These are phyloP conservation scores for Scaptomyza montana DNA, from an alignment of 1,140 invertebrate species.

Conservation along the genomic window DNA sequence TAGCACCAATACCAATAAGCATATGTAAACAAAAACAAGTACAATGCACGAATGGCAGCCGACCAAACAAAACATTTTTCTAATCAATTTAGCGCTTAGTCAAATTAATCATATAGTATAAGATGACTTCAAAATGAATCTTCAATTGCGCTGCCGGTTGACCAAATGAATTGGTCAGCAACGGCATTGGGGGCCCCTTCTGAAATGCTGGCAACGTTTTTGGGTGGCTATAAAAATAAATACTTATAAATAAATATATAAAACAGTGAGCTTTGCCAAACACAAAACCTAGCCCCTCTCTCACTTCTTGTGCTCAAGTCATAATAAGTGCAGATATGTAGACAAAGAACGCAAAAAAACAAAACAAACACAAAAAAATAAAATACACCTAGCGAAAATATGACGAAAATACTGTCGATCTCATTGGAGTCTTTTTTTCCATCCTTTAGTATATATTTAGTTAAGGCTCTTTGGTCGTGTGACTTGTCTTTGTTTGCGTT, in stretches of 20 bases:
- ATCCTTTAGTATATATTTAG: constrained; percentile 34
- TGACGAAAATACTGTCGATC: constrained; percentile 9
- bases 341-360: constrained; percentile 33
- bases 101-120: constrained; percentile 65
- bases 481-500: constrained; percentile 57
- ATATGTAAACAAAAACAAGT: constrained; percentile 26
- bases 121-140: constrained; percentile 53
- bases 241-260: constrained; percentile 56
- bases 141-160: constrained; percentile 40
- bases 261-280: constrained; percentile 42
- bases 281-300: constrained; percentile 2
- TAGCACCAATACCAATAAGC: constrained; percentile 12
- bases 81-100: constrained; percentile 60
- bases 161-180: constrained; percentile 33
- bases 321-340: constrained; percentile 57
- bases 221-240: constrained; percentile 50
- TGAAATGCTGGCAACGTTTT: constrained; percentile 67
- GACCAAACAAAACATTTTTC: constrained; percentile 60
- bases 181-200: constrained; percentile 59
- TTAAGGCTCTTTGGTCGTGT: constrained; percentile 47
- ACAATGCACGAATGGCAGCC: constrained; percentile 32
- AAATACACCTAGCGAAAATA: not conserved
- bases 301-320: constrained; percentile 18
- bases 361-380: constrained; percentile 1
- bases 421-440: constrained; percentile 40